A percentile compares a stretch with the other conserved stretches of the same genome.
Conservation (phyloP, 2,888 invertebrate species). For the Acanthococcus lagerstroemiae region DNA sequence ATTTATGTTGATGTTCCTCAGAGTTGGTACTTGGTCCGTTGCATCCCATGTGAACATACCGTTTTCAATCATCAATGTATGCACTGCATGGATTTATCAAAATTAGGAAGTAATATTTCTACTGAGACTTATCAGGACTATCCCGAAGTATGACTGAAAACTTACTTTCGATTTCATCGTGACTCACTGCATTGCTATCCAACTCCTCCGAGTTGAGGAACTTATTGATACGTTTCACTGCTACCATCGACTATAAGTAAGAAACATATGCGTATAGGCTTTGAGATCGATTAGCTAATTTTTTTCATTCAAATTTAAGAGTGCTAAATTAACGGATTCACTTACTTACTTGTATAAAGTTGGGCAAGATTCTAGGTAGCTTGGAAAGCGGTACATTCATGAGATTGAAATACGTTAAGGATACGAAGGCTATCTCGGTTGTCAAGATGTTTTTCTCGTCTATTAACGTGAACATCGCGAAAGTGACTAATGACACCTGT, state of each 20-base stretch:
- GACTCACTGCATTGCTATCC: slow-evolving; percentile 63
- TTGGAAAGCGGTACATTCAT: slow-evolving; percentile 89
- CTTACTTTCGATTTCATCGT: slow-evolving; percentile 65
- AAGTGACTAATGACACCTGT: slow-evolving; percentile 61
- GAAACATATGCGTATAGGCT: not conserved
- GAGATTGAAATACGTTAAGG: slow-evolving; percentile 92
- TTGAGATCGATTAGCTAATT: too few relatives aligned
- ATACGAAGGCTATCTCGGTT: slow-evolving; percentile 85
- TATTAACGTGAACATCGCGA: slow-evolving; percentile 61
- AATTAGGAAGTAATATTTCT: too few relatives aligned
- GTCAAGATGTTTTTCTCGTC: slow-evolving; percentile 73
- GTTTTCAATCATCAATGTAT: slow-evolving; percentile 36
- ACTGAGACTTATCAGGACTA: too few relatives aligned
- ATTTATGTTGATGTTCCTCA: slow-evolving; percentile 64
- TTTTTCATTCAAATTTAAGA: too few relatives aligned
- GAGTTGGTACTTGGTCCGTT: slow-evolving; percentile 46
- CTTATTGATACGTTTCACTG: slow-evolving; percentile 79
- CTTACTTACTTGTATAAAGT: slow-evolving; percentile 70
- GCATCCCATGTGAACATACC: slow-evolving; percentile 36
- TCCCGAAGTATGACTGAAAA: too few relatives aligned
- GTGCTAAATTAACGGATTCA: too few relatives aligned
- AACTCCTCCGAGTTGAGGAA: slow-evolving; percentile 88
- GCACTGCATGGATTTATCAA: slow-evolving; percentile 34
- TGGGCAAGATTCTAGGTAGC: slow-evolving; percentile 89
- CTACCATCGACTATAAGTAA: slow-evolving; percentile 65